Evolutionary conservation across 1,140 invertebrate genomes (phyloP).

Genomic region (Drosophila teissieri): DNA sequence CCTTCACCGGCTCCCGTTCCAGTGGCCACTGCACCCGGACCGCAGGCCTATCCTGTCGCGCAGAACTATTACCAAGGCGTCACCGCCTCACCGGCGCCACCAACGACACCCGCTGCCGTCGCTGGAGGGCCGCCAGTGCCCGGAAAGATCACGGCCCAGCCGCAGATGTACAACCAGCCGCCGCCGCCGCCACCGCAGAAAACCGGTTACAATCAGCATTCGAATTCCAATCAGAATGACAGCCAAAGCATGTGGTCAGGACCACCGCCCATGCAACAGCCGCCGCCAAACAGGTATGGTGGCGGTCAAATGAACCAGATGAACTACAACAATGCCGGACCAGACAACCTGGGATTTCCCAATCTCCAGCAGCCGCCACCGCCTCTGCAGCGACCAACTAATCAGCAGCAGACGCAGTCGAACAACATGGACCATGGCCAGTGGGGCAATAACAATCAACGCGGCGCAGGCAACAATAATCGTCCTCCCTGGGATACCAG

Average conservation of each 20-base stretch:
- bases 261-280: conserved; percentile 25
- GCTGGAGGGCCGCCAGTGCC: conserved; percentile 5
- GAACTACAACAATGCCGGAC: conserved; percentile 14
- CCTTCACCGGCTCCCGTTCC: conserved; percentile 11
- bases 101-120: neutral
- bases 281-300: conserved; percentile 11
- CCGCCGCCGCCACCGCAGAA: conserved; percentile 85
- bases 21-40: conserved; percentile 3
- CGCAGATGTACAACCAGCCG: conserved; percentile 79
- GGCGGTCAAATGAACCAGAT: conserved; percentile 38
- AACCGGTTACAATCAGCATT: conserved; percentile 6
- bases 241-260: conserved; percentile 18
- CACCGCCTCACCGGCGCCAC: conserved; percentile 40
- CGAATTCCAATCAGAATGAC: neutral
- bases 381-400: conserved; percentile 17
- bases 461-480: conserved; percentile 15
- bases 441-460: conserved; percentile 28
- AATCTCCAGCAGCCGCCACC: conserved; percentile 68
- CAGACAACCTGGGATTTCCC: conserved; percentile 37
- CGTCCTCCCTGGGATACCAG: conserved; percentile 15
- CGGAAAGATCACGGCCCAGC: conserved; percentile 73
- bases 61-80: conserved; percentile 23
- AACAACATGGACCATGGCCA: conserved; percentile 22
- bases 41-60: conserved; percentile 46
- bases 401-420: conserved; percentile 5